These are phyloP conservation scores for Lacanobia oleracea DNA, from an alignment of 2,888 invertebrate species.

Conservation along the genomic window DNA sequence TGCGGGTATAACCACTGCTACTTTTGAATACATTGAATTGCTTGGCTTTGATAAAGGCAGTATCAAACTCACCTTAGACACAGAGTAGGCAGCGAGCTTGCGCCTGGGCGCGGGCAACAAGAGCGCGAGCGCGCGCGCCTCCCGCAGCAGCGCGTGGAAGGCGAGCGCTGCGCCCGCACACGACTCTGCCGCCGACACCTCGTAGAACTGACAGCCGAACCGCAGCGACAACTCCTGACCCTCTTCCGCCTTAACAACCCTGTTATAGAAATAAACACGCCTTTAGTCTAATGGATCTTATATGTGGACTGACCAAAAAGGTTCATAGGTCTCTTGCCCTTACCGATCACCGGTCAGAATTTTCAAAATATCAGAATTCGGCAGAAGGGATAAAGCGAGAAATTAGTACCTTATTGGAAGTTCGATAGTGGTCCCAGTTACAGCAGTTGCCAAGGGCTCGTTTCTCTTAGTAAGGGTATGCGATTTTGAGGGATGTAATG, in stretches of 20 bases:
- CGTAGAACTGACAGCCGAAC: constrained; percentile 96
- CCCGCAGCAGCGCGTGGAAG: constrained; percentile 94
- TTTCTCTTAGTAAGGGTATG: too few species aligned
- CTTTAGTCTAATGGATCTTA: background rate
- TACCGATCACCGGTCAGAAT: too few species aligned
- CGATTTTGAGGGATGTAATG: too few species aligned
- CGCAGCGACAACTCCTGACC: constrained; percentile 94
- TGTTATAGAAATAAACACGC: constrained; percentile 78
- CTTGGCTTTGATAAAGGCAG: background rate
- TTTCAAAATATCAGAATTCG: too few species aligned
- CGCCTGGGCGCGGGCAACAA: constrained; percentile 92
- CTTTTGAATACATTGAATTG: too few species aligned
- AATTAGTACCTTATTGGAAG: too few species aligned
- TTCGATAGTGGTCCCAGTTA: too few species aligned
- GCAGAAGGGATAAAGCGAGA: too few species aligned
- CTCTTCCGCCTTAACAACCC: constrained; percentile 94
- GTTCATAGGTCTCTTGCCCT: too few species aligned
- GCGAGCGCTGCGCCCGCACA: constrained; percentile 95
- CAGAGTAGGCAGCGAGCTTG: constrained; percentile 94
- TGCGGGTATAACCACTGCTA: too few species aligned
- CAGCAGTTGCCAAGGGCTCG: too few species aligned
- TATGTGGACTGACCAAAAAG: too few species aligned
- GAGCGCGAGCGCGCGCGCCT: constrained; percentile 94
- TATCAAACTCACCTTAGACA: constrained; percentile 91
- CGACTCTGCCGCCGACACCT: constrained; percentile 96